Evolutionary conservation across 2,888 invertebrate genomes (phyloP).

Genomic region (Drosophila robusta): DNA sequence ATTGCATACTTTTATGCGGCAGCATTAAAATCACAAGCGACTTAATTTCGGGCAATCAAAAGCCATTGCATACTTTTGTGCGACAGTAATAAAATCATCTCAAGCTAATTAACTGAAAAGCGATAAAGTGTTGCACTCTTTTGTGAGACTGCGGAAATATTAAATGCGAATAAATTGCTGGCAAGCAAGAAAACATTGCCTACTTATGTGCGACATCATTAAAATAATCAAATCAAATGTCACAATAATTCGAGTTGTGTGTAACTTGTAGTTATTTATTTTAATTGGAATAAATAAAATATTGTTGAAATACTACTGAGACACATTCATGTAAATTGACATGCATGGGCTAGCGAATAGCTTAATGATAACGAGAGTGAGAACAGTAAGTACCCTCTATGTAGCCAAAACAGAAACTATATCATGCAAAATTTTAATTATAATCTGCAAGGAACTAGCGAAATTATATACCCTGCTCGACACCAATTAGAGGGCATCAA

Average conservation of each 20-base stretch:
- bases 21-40: background rate
- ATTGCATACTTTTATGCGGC: slow-evolving; percentile 26
- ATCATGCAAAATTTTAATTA: background rate
- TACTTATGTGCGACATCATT: background rate
- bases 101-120: background rate
- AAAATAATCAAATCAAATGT: background rate
- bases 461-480: slow-evolving; percentile 2
- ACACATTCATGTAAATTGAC: background rate
- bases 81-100: background rate
- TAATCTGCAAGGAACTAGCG: background rate
- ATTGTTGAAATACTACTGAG: background rate
- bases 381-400: background rate
- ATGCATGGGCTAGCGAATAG: too few relatives aligned
- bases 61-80: slow-evolving; percentile 17
- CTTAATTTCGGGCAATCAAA: slow-evolving; percentile 4
- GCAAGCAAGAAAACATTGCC: background rate
- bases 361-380: background rate
- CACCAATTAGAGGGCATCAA: slow-evolving; percentile 13
- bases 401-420: background rate
- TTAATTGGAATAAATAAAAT: background rate
- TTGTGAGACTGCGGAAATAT: background rate
- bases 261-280: background rate
- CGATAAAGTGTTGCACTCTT: slow-evolving; percentile 12
- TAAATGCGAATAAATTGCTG: background rate
- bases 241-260: background rate